Evolutionary conservation across 2,888 invertebrate genomes (phyloP).

Genomic region (Microchrysa polita): DNA sequence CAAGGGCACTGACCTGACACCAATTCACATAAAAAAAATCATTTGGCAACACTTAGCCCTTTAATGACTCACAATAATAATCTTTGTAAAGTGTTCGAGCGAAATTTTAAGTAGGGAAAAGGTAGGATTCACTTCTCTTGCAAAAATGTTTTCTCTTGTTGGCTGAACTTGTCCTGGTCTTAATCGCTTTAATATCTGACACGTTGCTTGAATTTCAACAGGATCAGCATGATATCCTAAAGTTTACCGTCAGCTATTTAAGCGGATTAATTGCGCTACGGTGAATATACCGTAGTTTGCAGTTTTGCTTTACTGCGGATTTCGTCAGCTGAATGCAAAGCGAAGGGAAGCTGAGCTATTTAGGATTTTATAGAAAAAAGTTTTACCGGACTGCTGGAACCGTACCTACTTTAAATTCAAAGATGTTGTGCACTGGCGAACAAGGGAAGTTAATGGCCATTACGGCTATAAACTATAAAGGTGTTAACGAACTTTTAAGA

Average conservation of each 20-base stretch:
- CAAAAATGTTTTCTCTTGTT: neutral
- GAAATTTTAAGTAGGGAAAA: conserved; percentile 40
- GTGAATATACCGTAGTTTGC: conserved; percentile 5
- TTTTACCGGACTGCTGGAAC: neutral
- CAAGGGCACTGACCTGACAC: no score
- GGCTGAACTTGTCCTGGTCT: conserved; percentile 19
- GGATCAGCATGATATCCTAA: conserved; percentile 36
- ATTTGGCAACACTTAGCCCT: neutral
- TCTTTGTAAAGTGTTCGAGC: neutral
- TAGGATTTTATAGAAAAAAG: no score
- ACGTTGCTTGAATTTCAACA: conserved; percentile 43
- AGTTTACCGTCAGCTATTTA: conserved; percentile 42
- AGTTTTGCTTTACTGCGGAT: conserved; percentile 20
- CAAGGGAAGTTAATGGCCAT: neutral
- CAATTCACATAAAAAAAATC: neutral
- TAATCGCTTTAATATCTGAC: conserved; percentile 44
- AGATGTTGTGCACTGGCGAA: neutral
- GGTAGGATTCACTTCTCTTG: conserved; percentile 6
- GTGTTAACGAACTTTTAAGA: neutral
- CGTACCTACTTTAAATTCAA: no score
- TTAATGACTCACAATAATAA: neutral
- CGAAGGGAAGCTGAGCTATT: neutral
- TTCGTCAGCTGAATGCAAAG: neutral
- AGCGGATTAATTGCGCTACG: conserved; percentile 36
- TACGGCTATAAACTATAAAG: neutral